Evolutionary conservation across 2,113 vertebrate species (phyloP), one percentile per base, ranked within the genome.

Genomic region (Sakesphorus luctuosus): DNA sequence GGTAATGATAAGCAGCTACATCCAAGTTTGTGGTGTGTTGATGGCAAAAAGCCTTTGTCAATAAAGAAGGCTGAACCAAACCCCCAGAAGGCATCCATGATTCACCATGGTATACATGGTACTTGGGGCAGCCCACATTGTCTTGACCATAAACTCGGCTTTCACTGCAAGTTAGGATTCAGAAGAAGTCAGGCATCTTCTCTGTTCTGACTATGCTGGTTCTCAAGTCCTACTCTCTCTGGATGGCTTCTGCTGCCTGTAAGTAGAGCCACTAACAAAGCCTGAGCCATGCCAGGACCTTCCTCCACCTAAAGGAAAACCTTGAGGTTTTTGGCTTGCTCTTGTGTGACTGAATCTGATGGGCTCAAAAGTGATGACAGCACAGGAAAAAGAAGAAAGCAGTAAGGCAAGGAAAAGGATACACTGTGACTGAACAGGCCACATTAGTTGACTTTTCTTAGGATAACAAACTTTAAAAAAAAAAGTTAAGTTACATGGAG

Each of bases 101-200:
- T 43, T 69, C 25, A 49, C 20, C 47, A 29, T 0, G 0, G 19
- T 19, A 4, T 33, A 80, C 40, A 18, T 1, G 7, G 53, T 58
- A 69, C 23, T 46, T 46, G 56, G 20, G 43, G n/a, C 29, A 65
- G 29, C 25, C 18, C 33, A 43, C 0, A 0, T 6, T 74, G n/a
- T 20, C 66, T 72, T 26, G 16, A 50, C 33, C 2, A 0, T 11
- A 63, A 59, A 26, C 7, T 59, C 61, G 78, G 47, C 33, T 53
- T 46, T 18, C 13, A 29, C 11, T 20, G 15, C 14, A 43, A 49
- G 17, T 11, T 4, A 68, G 53, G 38, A 71, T 26, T 62, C n/a
- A 46, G 31, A 75, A 52, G 25, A 43, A 46, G 23, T 24, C 25
- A 85, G 23, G 11, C 2, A 3, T 49, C 49, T 31, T 52, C 8